A percentile compares a stretch with the other conserved stretches of the same genome.
phyloP scores from a whole-genome alignment of 30 jellyfish, hydroid and myxozoan species.

The Turritopsis dohrnii region DNA sequence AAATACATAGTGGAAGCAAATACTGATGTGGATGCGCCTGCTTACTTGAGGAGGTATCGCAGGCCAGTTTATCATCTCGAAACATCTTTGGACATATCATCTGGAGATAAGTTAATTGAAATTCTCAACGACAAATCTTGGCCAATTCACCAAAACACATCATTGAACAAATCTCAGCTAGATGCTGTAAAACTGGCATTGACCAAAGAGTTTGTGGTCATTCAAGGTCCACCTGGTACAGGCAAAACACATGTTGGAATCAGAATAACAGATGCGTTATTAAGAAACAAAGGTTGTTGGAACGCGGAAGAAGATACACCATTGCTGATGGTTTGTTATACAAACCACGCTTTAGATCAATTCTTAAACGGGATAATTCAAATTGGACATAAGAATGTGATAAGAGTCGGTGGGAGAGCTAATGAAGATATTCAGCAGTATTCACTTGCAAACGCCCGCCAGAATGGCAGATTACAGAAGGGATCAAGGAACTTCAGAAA shows the following conservation, averaged over 20 bases:
- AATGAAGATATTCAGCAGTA: constrained; percentile 26
- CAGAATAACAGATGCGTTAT: constrained; percentile 41
- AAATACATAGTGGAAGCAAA: constrained; percentile 37
- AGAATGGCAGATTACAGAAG: neutral
- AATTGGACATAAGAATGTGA: constrained; percentile 36
- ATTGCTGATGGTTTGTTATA: constrained; percentile 54
- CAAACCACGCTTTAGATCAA: constrained; percentile 78
- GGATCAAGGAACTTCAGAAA: neutral
- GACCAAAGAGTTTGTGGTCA: constrained; percentile 5
- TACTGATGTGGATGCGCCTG: constrained; percentile 24
- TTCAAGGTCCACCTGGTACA: constrained; percentile 95
- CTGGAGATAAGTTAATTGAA: neutral
- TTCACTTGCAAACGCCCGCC: neutral
- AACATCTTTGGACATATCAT: constrained; percentile 8
- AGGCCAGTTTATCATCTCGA: neutral
- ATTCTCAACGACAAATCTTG: neutral
- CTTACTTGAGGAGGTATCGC: constrained; percentile 15
- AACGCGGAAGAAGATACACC: constrained; percentile 7
- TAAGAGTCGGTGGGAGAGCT: constrained; percentile 64
- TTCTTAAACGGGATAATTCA: constrained; percentile 44
- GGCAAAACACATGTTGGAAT: constrained; percentile 69
- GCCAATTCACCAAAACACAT: constrained; percentile 2
- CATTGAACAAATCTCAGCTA: neutral
- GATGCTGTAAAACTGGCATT: neutral
- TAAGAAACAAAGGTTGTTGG: constrained; percentile 22